Base-by-base conservation (phyloP, 2,113 vertebrate species). In the Nyctereutes procyonoides region DNA sequence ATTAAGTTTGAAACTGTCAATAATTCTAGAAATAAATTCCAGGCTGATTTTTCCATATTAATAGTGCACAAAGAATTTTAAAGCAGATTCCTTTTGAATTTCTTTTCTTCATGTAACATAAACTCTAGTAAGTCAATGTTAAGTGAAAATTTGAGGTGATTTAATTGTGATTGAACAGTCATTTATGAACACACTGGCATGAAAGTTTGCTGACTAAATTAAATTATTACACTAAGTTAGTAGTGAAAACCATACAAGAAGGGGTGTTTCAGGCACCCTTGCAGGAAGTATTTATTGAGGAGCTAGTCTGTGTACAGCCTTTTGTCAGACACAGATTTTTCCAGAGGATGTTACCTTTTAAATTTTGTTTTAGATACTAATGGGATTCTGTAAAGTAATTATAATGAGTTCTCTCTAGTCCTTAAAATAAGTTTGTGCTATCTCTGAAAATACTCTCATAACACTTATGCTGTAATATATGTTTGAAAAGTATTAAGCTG, bases 1-100 rank as follows among this genome's bases (percentile, higher is more conserved):
- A 79, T 92, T 95, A 96, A 62, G 63, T 96, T 87, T 92, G 92
- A 97, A 98, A 97, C 62, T 55, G 26, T 96, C 86, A 90, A 20
- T 97, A 84, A 96, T 95, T 62, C 67, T 77, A 93, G 51, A 63
- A 89, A 67, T 20, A 3, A 67, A 93, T 79, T 0, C 0, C 1
- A 0, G 2, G 30, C 79, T 38, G 32, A 56, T 0, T 98, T 71
- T 93, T 69, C 58, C 0, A 0, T 48, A 92, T 94, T 77, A 67
- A 83, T 0, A 0, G 94, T 56, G 14, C 56, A 95, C 63, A 80
- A 77, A 87, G 11, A 30, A 81, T 81, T 90, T 95, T 76, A 56
- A 96, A 85, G 43, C 30, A 65, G 32, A 82, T 80, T 90, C 13
- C 8, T 96, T 92, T 90, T 35, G 9, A 85, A 32, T 69, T 48